These are phyloP conservation scores for Blastobasis adustella DNA, from an alignment of 2,888 invertebrate species.

Conservation along the genomic window DNA sequence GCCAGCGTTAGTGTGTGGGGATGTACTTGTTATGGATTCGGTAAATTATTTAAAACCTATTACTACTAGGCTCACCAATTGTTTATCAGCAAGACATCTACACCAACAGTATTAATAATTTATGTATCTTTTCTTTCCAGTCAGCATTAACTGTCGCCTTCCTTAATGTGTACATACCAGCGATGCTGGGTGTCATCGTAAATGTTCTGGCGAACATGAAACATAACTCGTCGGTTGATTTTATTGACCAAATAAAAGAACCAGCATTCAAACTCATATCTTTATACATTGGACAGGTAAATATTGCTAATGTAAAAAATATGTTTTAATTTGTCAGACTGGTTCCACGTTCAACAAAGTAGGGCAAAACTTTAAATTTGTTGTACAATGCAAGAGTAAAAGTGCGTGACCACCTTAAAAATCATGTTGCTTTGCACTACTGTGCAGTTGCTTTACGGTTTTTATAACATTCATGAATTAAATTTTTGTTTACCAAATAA, in stretches of 20 bases:
- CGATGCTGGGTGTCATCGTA: constrained; percentile 86
- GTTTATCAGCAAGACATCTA: neutral
- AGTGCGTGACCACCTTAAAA: too few species aligned
- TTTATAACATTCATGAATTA: too few species aligned
- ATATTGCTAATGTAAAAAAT: too few species aligned
- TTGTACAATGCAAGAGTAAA: too few species aligned
- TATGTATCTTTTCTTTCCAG: constrained; percentile 64
- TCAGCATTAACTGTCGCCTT: constrained; percentile 91
- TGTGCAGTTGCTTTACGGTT: too few species aligned
- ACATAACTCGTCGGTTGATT: constrained; percentile 48
- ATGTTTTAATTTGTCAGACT: too few species aligned
- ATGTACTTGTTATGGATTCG: neutral
- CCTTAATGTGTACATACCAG: constrained; percentile 92
- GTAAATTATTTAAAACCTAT: neutral
- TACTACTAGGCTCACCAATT: neutral
- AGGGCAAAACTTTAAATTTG: too few species aligned
- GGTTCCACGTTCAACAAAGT: too few species aligned
- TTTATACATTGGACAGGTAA: constrained; percentile 84
- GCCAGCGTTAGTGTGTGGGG: neutral
- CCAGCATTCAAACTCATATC: constrained; percentile 81
- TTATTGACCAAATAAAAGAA: constrained; percentile 76
- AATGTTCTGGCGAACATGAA: constrained; percentile 75
- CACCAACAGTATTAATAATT: neutral
- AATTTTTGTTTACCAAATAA: too few species aligned
- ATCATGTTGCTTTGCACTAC: too few species aligned